Percentiles rank a stretch among this genome's conserved stretches.
These are phyloP conservation scores for Tinamus guttatus DNA, from an alignment of 2,113 vertebrate genomes.

Conservation along the genomic window DNA sequence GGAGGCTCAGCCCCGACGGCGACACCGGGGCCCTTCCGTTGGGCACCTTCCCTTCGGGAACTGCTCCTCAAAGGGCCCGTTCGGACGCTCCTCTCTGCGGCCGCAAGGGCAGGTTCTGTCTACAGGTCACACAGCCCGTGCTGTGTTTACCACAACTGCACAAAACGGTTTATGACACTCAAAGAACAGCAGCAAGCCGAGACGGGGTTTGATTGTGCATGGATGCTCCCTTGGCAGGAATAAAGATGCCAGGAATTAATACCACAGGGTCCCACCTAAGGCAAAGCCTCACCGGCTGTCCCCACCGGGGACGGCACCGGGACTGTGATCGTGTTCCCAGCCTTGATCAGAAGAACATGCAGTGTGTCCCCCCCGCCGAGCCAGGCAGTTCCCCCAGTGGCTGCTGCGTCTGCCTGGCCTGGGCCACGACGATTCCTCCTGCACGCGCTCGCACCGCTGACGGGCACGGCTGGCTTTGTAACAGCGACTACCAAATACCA, in stretches of 20 bases:
- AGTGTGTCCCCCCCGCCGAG: neutral
- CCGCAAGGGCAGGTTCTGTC: neutral
- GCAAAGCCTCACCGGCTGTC: neutral
- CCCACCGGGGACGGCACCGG: slow-evolving; percentile 1
- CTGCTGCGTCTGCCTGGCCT: neutral
- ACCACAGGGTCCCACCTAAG: neutral
- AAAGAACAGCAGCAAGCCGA: neutral
- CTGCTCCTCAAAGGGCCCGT: neutral
- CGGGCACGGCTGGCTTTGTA: neutral
- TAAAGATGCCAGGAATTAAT: neutral
- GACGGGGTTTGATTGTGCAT: slow-evolving; percentile 18
- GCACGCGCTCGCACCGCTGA: neutral
- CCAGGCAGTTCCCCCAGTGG: neutral
- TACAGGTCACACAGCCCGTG: fast-evolving
- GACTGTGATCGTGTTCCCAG: neutral
- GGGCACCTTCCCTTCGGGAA: neutral
- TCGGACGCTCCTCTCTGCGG: neutral
- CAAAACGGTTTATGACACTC: neutral
- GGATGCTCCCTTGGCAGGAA: neutral
- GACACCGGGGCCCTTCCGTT: neutral
- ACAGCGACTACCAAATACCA: too few relatives aligned
- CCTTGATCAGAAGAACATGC: neutral
- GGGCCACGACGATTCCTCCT: neutral
- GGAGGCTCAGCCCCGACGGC: neutral
- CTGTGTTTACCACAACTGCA: neutral